Percentiles rank a stretch among this genome's conserved stretches.
Conservation (phyloP, 2,113 vertebrate species). For the Vulpes ferrilata region DNA sequence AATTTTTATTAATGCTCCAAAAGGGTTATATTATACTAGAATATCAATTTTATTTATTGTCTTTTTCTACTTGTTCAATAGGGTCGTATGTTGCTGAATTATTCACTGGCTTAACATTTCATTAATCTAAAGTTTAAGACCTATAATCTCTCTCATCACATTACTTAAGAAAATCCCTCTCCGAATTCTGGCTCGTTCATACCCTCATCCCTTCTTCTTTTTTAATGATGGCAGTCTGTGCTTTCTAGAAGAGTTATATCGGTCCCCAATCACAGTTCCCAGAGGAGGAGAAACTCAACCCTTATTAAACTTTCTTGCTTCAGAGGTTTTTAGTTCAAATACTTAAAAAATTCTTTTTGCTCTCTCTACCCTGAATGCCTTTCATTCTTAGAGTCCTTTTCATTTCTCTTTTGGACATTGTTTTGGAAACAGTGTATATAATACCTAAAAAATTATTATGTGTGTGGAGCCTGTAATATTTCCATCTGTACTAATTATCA, state of each 20-base stretch:
- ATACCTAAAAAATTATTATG: neutral
- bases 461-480: neutral
- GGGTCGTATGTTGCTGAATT: neutral
- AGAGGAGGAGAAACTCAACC: neutral
- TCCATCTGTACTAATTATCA: neutral
- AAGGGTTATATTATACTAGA: neutral
- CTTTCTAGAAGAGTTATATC: neutral
- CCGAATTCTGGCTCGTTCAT: neutral
- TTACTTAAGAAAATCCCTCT: slow-evolving; percentile 12
- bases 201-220: neutral
- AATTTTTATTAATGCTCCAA: neutral
- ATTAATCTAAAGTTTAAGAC: slow-evolving; percentile 45
- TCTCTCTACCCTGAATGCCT: neutral
- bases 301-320: neutral
- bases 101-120: neutral
- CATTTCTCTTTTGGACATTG: neutral
- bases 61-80: neutral
- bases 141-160: neutral
- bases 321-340: neutral
- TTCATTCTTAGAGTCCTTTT: neutral
- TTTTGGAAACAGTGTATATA: neutral
- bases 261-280: neutral
- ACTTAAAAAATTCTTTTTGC: neutral
- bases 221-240: neutral
- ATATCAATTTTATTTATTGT: slow-evolving; percentile 24